Evolutionary conservation across 1,140 invertebrate species (phyloP), one percentile per base, ranked within the genome.

Genomic region (Arctopsyche grandis): DNA sequence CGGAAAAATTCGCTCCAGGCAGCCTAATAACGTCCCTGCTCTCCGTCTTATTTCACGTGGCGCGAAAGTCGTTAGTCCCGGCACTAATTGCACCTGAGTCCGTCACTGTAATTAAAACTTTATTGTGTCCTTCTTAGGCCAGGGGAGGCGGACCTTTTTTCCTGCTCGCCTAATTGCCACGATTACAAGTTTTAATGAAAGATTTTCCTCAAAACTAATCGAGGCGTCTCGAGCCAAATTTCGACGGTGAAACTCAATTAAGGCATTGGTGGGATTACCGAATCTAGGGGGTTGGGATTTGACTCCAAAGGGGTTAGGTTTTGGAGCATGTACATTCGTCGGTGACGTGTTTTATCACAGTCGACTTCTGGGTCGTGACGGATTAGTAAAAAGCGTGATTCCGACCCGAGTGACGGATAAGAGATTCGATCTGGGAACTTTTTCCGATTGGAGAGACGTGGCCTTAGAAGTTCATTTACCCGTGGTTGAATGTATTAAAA

Each of bases 181-280:
- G 44, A 75, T 75, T 75, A 60, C 73, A 60, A 75, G 48, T 75
- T 75, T 75, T 75, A 75, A 75, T 75, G 73, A 60, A 75, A 29
- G 73, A 75, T 75, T 75, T 44, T 26, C 73, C 48, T 21, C 24
- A 75, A 21, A 26, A 26, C 43, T 56, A 52, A 58, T 58, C 73
- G 48, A 75, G 24, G 70, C n/a, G 38, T 48, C 7, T 44, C 10
- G 24, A 29, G 26, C 9, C 14, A 71, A 71, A 71, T 22, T 43
- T 71, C 26, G 46, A 38, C 48, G 44, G n/a, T 10, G 21, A 60
- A 75, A 75, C 73, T 75, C 73, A 58, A 75, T 75, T 75, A 58
- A 44, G 56, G 58, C 29, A 29, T 75, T 26, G 7, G 66, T 24
- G 14, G 24, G 66, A 69, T 29, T 29, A 24, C 0, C 5, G 58